These are phyloP conservation scores for Sinocyclocheilus anophthalmus DNA, from an alignment of 2,113 vertebrate species.

Conservation along the genomic window DNA sequence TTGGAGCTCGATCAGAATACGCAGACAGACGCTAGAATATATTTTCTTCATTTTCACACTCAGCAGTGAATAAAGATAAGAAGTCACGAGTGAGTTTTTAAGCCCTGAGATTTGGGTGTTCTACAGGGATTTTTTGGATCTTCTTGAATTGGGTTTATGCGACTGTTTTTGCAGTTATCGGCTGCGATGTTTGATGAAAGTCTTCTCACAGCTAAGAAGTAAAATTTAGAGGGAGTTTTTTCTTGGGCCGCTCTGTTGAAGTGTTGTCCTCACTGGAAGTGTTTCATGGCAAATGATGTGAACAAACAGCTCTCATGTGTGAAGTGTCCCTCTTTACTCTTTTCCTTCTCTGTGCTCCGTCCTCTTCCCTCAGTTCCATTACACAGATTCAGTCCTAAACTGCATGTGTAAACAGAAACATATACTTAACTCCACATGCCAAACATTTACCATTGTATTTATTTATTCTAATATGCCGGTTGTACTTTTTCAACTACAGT, in stretches of 20 bases:
- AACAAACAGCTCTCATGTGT: conserved; percentile 52
- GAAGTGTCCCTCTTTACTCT: conserved; percentile 27
- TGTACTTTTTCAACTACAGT: neutral
- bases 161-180: conserved; percentile 66
- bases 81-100: conserved; percentile 75
- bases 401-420: neutral
- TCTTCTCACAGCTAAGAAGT: conserved; percentile 48
- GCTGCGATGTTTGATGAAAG: conserved; percentile 54
- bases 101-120: conserved; percentile 72
- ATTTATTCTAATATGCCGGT: neutral
- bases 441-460: neutral
- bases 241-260: conserved; percentile 47
- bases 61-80: conserved; percentile 75
- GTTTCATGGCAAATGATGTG: conserved; percentile 47
- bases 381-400: neutral
- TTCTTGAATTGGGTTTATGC: conserved; percentile 67
- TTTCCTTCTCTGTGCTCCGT: neutral
- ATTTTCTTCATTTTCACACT: conserved; percentile 72
- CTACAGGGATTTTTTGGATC: conserved; percentile 74
- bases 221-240: conserved; percentile 56
- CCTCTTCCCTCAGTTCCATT: neutral
- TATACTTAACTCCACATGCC: neutral
- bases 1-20: conserved; percentile 76
- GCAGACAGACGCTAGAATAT: conserved; percentile 71
- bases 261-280: conserved; percentile 40